Base-by-base conservation (phyloP, 2,888 invertebrate species). In the Odontothrips loti region DNA sequence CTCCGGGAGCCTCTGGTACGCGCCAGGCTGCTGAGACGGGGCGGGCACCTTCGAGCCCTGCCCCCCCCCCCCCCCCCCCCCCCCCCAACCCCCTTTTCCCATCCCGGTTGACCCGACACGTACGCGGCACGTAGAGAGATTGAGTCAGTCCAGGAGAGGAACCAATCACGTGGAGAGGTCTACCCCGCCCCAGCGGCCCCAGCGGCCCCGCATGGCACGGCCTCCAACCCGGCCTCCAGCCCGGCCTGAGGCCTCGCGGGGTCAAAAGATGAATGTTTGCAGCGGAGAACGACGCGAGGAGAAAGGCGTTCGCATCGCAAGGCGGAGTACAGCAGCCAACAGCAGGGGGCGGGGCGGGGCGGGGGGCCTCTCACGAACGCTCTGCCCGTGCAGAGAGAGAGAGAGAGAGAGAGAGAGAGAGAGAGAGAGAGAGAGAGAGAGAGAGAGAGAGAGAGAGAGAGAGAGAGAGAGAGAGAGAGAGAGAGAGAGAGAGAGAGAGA, bases 91-190 rank as follows among this genome's bases (percentile, higher is more conserved):
- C n/a, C n/a, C n/a, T n/a, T 20, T 17, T 17, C 58, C 58, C 58
- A 6, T 20, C 20, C 58, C 58, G 58, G 15, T 12, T 12, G 15
- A 43, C 79, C 81, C 80, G 81, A 82, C 82, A 83, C 84, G 83
- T 84, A 84, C 83, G 84, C 83, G 83, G 84, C 83, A 43, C 34
- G 34, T 43, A 43, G 34, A 82, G 84, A 84, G 83, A 84, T 84
- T 83, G 80, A 83, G 84, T 83, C 83, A 83, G 83, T 82, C 84
- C 83, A 81, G 82, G 82, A 80, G 81, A 82, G 58, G 58, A 58
- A 58, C 58, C 80, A 82, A 82, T 82, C 83, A 84, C 84, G 83
- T 82, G 82, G 83, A 83, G 83, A 84, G 84, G 84, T 84, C 84
- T 43, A 43, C 6, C 6, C 34, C 34, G 3, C 6, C 34, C 34